phyloP scores from a whole-genome alignment of 2,888 invertebrate genomes.

The Cremastobaeus sp. region DNA sequence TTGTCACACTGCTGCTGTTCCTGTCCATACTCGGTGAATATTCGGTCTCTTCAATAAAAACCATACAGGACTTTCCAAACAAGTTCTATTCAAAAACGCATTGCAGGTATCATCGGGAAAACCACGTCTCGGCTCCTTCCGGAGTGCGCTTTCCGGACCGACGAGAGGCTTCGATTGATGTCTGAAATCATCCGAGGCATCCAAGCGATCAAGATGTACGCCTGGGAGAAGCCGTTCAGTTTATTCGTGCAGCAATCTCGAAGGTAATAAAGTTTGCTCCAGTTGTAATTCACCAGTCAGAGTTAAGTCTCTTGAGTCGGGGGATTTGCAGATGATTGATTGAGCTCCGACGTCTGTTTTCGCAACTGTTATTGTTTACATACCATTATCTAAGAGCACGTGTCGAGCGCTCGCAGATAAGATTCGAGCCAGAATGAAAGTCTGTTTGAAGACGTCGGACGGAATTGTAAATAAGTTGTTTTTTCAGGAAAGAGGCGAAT shows the following conservation, averaged over 20 bases:
- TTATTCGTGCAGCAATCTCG: slow-evolving; percentile 80
- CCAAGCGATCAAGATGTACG: slow-evolving; percentile 92
- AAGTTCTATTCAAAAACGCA: slow-evolving; percentile 5
- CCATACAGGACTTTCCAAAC: too few species aligned
- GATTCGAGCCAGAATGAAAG: too few species aligned
- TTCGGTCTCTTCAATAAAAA: too few species aligned
- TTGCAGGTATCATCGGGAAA: slow-evolving; percentile 67
- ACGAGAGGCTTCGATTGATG: slow-evolving; percentile 92
- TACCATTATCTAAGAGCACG: too few species aligned
- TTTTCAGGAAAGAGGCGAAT: slow-evolving; percentile 78
- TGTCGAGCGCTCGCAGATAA: too few species aligned
- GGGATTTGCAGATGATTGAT: too few species aligned
- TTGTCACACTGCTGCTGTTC: slow-evolving; percentile 66
- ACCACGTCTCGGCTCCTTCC: slow-evolving; percentile 79
- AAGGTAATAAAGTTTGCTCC: slow-evolving; percentile 72
- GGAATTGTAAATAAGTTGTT: too few species aligned
- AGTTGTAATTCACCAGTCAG: not conserved
- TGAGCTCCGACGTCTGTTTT: too few species aligned
- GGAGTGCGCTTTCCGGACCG: slow-evolving; percentile 88
- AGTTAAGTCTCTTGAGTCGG: not conserved
- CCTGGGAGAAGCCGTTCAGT: slow-evolving; percentile 90
- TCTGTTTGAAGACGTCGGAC: too few species aligned
- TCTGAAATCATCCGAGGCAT: slow-evolving; percentile 93
- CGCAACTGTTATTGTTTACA: too few species aligned
- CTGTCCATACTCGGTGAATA: slow-evolving; percentile 77